These are phyloP conservation scores for Oplegnathus fasciatus DNA, from an alignment of 2,113 vertebrate genomes.

Conservation along the genomic window DNA sequence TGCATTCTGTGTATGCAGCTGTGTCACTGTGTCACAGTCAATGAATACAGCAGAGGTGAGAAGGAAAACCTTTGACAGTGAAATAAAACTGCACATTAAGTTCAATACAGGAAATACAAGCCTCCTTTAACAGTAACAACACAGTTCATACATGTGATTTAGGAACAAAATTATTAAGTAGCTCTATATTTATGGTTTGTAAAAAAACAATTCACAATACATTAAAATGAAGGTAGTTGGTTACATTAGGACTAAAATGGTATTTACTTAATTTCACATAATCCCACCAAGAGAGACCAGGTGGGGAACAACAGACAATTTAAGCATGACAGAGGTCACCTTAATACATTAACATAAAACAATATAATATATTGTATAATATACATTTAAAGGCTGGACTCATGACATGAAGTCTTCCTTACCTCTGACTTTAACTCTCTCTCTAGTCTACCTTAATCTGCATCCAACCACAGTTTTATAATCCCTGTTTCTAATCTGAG, in stretches of 20 bases:
- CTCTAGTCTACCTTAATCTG: background rate
- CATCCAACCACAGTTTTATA: background rate
- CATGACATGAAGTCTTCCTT: background rate
- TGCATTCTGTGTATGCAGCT: no score
- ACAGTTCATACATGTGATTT: no score
- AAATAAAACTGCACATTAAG: no score
- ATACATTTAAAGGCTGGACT: background rate
- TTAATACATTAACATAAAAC: background rate
- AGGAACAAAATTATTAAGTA: background rate
- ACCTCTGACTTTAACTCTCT: background rate
- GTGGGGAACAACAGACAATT: background rate
- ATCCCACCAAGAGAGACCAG: background rate
- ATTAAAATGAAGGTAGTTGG: background rate
- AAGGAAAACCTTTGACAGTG: no score
- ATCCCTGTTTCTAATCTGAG: constrained; percentile 7
- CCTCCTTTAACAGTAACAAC: no score
- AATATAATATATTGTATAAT: background rate
- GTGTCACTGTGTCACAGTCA: no score
- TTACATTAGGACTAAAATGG: background rate
- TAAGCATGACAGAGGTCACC: background rate
- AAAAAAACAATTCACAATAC: no score
- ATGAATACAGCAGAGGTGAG: no score
- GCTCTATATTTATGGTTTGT: no score
- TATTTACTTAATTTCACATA: background rate
- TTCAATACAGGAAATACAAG: no score